Percentiles rank a stretch among this genome's conserved stretches.
phyloP scores from a whole-genome alignment of 2,797 vertebrate species.

The Dromococcyx pavoninus region DNA sequence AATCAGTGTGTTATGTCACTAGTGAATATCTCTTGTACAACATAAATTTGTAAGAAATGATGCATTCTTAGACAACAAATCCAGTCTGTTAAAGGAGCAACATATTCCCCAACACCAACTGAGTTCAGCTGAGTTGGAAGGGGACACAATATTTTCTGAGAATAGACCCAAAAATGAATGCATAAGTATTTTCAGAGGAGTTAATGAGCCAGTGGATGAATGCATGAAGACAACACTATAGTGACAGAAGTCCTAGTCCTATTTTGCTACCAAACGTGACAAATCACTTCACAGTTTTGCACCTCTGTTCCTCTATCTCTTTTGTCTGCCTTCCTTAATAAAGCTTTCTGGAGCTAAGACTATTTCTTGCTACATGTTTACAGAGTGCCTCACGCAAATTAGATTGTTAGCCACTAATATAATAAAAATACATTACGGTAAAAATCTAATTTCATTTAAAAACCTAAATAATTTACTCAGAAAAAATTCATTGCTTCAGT shows the following conservation, averaged over 20 bases:
- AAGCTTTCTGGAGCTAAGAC: neutral
- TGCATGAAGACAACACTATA: neutral
- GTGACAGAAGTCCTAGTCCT: neutral
- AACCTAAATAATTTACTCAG: conserved; percentile 34
- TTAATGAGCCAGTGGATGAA: neutral
- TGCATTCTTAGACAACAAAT: neutral
- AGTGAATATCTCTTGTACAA: neutral
- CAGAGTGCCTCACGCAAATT: conserved; percentile 22
- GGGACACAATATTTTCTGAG: neutral
- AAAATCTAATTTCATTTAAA: conserved; percentile 38
- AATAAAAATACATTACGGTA: conserved; percentile 40
- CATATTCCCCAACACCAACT: neutral
- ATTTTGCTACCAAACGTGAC: neutral
- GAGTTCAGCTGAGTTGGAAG: neutral
- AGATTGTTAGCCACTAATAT: conserved; percentile 36
- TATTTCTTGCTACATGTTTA: neutral
- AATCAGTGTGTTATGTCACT: neutral
- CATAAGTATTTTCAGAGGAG: neutral
- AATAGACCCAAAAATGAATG: neutral
- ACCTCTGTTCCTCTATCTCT: neutral
- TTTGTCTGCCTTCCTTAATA: neutral
- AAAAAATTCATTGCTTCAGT: conserved; percentile 38
- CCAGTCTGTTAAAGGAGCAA: neutral
- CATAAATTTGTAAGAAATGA: neutral
- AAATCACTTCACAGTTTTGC: neutral